Evolutionary conservation across 2,113 vertebrate species (phyloP).

Genomic region (Heloderma charlesbogerti): DNA sequence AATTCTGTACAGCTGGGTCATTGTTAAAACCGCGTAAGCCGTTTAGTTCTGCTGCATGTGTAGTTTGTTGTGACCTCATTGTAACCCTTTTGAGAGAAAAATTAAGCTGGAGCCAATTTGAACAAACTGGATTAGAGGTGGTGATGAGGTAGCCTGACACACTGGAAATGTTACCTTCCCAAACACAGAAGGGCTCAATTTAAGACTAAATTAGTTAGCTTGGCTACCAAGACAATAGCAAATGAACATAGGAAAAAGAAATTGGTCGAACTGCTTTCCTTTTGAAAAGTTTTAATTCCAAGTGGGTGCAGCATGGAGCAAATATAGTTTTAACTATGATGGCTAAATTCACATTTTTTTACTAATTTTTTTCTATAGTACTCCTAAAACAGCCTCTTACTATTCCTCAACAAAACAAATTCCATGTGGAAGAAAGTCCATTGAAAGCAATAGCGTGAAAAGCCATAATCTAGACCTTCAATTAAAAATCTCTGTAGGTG

Average conservation of each 20-base stretch:
- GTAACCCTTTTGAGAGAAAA: conserved; percentile 20
- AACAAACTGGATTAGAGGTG: conserved; percentile 23
- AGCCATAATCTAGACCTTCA: background rate
- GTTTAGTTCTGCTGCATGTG: background rate
- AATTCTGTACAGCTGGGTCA: background rate
- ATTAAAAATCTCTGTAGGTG: background rate
- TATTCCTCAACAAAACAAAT: background rate
- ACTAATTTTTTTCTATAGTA: too few species aligned
- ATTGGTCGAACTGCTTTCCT: background rate
- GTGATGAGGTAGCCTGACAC: conserved; percentile 10
- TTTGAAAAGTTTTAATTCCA: background rate
- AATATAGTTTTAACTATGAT: background rate
- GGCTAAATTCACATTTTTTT: too few species aligned
- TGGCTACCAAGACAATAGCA: background rate
- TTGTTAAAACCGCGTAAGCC: conserved; percentile 9
- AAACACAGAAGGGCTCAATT: background rate
- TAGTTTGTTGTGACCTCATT: background rate
- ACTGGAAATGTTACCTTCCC: background rate
- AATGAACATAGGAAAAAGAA: background rate
- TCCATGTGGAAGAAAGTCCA: background rate
- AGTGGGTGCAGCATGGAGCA: background rate
- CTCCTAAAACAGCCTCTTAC: background rate
- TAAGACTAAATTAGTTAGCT: background rate
- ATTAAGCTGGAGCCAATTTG: background rate
- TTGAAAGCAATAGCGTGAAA: background rate